Evolutionary conservation across 2,888 invertebrate genomes (phyloP).

Genomic region (Ichneumoninae sp.): DNA sequence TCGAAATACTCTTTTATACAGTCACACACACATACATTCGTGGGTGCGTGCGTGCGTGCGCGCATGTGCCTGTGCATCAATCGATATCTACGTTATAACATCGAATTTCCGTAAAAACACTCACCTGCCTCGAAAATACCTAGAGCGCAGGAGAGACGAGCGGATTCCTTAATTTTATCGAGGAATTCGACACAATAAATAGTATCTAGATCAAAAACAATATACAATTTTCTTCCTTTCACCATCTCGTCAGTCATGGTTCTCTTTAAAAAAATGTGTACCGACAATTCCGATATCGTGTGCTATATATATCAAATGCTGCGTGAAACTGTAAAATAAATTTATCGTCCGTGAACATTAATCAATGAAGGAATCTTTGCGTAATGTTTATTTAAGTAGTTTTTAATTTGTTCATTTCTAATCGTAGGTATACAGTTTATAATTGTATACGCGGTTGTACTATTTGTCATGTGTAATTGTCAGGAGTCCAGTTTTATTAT

Average conservation of each 20-base stretch:
- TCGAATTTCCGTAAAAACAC: constrained; percentile 66
- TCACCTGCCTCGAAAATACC: constrained; percentile 54
- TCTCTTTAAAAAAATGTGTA: neutral
- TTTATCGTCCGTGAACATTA: constrained; percentile 20
- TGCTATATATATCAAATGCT: neutral
- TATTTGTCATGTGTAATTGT: constrained; percentile 70
- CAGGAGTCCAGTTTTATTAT: constrained; percentile 61
- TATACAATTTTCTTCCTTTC: constrained; percentile 25
- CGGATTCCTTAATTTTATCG: constrained; percentile 47
- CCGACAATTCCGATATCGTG: constrained; percentile 4
- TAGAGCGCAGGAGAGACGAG: constrained; percentile 32
- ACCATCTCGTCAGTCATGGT: neutral
- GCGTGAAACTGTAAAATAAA: constrained; percentile 14
- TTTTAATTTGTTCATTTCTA: constrained; percentile 69
- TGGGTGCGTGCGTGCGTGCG: neutral
- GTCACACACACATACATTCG: constrained; percentile 48
- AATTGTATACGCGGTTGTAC: constrained; percentile 71
- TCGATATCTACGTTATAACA: constrained; percentile 66
- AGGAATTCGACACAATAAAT: constrained; percentile 42
- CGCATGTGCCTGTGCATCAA: neutral
- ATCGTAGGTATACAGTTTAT: constrained; percentile 69
- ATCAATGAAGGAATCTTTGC: constrained; percentile 57
- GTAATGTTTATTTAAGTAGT: constrained; percentile 66
- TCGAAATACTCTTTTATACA: constrained; percentile 51
- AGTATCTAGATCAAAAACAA: constrained; percentile 16